A percentile compares a stretch with the other conserved stretches of the same genome.
Conservation (phyloP, 2,113 vertebrate genomes). For the Pachyramphus minor region DNA sequence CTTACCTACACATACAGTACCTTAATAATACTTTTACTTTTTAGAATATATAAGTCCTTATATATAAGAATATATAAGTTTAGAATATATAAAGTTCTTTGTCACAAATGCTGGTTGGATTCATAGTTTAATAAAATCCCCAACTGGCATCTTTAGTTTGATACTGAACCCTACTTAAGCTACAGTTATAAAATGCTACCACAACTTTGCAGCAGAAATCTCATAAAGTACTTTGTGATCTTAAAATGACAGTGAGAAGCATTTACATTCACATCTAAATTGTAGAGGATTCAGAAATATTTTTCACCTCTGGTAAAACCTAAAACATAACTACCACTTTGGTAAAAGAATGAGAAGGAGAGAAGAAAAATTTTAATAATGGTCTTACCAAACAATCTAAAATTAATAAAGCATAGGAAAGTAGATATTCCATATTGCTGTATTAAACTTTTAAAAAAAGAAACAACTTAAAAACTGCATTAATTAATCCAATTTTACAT, state of each 20-base stretch:
- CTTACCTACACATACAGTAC: not conserved
- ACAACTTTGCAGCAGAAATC: not conserved
- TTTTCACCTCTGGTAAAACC: not conserved
- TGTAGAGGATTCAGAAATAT: not conserved
- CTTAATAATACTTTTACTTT: not conserved
- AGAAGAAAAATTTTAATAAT: not conserved
- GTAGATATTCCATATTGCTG: not conserved
- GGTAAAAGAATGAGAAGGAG: not conserved
- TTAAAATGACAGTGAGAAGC: not conserved
- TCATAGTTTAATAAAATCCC: not conserved
- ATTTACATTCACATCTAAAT: not conserved
- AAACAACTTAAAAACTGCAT: conserved; percentile 9
- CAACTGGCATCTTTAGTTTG: not conserved
- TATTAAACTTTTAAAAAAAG: conserved; percentile 17
- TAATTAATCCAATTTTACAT: conserved; percentile 58
- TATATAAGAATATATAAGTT: no score
- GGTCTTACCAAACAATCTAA: not conserved
- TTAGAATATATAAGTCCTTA: not conserved
- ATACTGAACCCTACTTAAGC: not conserved
- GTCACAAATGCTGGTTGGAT: not conserved
- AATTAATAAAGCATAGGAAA: not conserved
- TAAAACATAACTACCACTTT: not conserved
- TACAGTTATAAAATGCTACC: not conserved
- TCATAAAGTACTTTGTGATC: not conserved
- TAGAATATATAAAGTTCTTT: not conserved